phyloP scores from a whole-genome alignment of 2,113 vertebrate genomes.

The Psilopsiagon aurifrons region DNA sequence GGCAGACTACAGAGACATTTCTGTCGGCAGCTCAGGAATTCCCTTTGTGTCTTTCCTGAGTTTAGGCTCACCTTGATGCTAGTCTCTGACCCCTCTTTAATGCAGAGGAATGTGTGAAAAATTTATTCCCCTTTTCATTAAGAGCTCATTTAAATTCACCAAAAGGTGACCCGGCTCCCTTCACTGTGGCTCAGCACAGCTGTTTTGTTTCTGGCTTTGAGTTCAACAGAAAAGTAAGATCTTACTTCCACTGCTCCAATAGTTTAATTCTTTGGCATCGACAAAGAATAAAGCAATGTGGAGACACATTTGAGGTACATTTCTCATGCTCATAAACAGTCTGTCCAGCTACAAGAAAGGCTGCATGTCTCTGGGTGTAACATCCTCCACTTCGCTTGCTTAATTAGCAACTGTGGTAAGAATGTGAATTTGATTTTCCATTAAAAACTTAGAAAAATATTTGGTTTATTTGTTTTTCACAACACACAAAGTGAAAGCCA shows the following conservation, averaged over 20 bases:
- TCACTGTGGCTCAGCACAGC: background rate
- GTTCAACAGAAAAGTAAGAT: slow-evolving; percentile 13
- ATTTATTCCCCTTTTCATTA: slow-evolving; percentile 66
- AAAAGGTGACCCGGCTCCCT: slow-evolving; percentile 10
- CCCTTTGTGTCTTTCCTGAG: slow-evolving; percentile 58
- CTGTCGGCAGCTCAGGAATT: slow-evolving; percentile 63
- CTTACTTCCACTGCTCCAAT: background rate
- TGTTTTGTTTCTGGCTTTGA: slow-evolving; percentile 12
- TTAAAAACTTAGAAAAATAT: slow-evolving; percentile 51
- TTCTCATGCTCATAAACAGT: background rate
- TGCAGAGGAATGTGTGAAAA: slow-evolving; percentile 71
- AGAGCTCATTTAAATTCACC: slow-evolving; percentile 65
- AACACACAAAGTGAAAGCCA: slow-evolving; percentile 30
- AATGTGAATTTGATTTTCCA: slow-evolving; percentile 44
- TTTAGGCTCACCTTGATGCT: slow-evolving; percentile 67
- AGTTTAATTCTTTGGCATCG: background rate
- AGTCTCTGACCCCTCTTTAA: slow-evolving; percentile 65
- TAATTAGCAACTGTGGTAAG: slow-evolving; percentile 9
- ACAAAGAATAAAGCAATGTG: background rate
- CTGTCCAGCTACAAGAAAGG: background rate
- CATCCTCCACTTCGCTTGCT: background rate
- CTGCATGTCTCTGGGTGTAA: background rate
- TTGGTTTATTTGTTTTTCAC: slow-evolving; percentile 54
- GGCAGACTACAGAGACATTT: slow-evolving; percentile 55
- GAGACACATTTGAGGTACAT: background rate